phyloP scores from a whole-genome alignment of 2,797 vertebrate species.

The Aythya fuligula region DNA sequence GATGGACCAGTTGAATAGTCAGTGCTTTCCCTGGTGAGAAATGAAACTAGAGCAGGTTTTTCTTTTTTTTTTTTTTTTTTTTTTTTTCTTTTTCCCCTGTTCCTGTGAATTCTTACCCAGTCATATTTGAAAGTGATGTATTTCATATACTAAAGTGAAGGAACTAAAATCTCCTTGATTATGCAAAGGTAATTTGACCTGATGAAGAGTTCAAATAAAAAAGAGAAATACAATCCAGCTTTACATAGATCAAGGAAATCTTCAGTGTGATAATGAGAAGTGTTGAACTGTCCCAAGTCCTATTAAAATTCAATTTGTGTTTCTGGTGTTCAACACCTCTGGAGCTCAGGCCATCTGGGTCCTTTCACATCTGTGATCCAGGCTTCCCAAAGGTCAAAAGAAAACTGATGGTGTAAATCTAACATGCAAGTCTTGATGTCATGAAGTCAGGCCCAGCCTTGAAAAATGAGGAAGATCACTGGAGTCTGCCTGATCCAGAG shows the following conservation, averaged over 20 bases:
- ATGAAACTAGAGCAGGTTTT: slow-evolving; percentile 21
- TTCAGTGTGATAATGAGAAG: neutral
- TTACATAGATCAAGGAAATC: neutral
- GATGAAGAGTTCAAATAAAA: neutral
- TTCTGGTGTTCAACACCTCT: neutral
- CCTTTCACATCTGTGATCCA: neutral
- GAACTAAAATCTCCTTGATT: neutral
- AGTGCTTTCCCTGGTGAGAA: slow-evolving; percentile 14
- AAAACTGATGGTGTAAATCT: neutral
- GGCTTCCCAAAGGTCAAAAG: neutral
- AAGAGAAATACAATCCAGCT: neutral
- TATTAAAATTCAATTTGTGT: slow-evolving; percentile 1
- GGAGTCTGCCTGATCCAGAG: neutral
- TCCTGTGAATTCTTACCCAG: neutral
- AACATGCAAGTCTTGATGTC: neutral
- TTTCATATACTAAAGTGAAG: neutral
- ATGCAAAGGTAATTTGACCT: neutral
- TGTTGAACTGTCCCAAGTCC: neutral
- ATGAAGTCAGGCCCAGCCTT: neutral
- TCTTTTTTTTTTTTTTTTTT: neutral
- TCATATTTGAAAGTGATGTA: neutral
- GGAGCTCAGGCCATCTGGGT: neutral
- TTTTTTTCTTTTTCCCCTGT: neutral
- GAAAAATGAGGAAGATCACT: neutral
- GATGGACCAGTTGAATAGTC: slow-evolving; percentile 25